Conservation (phyloP, 2,113 vertebrate genomes). For the Blennius ocellaris region DNA sequence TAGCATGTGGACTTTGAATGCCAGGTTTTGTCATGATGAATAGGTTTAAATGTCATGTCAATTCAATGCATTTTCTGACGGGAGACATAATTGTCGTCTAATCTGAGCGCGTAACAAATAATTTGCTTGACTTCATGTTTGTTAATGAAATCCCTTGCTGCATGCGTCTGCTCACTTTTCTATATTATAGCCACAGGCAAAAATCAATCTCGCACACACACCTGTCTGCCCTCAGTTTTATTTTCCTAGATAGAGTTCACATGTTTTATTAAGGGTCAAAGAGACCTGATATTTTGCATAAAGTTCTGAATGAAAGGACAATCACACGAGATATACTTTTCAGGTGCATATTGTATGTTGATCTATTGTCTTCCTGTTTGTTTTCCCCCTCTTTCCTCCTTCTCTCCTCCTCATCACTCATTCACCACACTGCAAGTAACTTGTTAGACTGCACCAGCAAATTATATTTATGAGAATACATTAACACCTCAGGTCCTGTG, state of each 20-base stretch:
- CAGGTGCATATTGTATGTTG: conserved; percentile 12
- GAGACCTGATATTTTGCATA: conserved; percentile 21
- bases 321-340: background rate
- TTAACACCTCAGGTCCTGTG: conserved; percentile 33
- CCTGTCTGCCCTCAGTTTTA: background rate
- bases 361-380: background rate
- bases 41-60: conserved; percentile 33
- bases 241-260: too few relatives aligned
- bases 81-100: conserved; percentile 12
- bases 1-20: background rate
- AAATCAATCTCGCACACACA: conserved; percentile 7
- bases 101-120: conserved; percentile 35
- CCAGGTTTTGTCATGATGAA: conserved; percentile 11
- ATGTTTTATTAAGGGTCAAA: too few relatives aligned
- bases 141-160: conserved; percentile 3
- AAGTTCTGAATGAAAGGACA: conserved; percentile 3
- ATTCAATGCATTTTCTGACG: conserved; percentile 8
- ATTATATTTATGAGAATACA: conserved; percentile 53
- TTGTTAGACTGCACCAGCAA: conserved; percentile 34
- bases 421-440: conserved; percentile 20
- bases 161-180: conserved; percentile 19
- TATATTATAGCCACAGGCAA: conserved; percentile 1
- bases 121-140: conserved; percentile 12
- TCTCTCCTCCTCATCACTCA: background rate
- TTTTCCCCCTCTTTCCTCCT: background rate